Evolutionary conservation across 2,113 vertebrate species (phyloP).

Genomic region (Gambusia affinis): DNA sequence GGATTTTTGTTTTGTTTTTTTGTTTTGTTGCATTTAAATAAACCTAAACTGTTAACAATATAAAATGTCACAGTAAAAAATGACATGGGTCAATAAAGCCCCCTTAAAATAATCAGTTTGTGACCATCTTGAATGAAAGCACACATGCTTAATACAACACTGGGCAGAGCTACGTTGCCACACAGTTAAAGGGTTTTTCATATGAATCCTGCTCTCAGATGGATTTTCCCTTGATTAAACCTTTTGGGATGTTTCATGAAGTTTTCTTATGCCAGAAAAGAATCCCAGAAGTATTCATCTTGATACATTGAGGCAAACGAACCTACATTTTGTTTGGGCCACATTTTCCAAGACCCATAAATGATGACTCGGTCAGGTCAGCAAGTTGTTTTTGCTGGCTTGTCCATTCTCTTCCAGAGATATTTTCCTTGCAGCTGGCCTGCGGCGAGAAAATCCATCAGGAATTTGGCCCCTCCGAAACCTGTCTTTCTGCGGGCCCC

Average conservation of each 20-base stretch:
- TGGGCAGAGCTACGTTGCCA: not conserved
- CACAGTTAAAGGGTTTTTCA: not conserved
- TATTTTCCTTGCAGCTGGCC: constrained; percentile 78
- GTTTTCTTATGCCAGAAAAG: constrained; percentile 29
- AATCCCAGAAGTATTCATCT: constrained; percentile 45
- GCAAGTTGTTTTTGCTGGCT: constrained; percentile 77
- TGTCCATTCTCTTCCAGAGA: constrained; percentile 67
- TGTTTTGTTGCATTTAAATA: not conserved
- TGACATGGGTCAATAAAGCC: too few relatives aligned
- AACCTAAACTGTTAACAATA: not conserved
- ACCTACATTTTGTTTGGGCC: constrained; percentile 62
- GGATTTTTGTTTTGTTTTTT: too few relatives aligned
- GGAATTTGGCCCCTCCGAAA: constrained; percentile 75
- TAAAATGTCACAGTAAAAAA: too few relatives aligned
- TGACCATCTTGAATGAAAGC: too few relatives aligned
- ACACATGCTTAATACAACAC: too few relatives aligned
- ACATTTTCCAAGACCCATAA: constrained; percentile 67
- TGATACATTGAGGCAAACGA: constrained; percentile 55
- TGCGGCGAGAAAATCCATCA: constrained; percentile 76
- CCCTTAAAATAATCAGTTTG: too few relatives aligned
- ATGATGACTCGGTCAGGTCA: constrained; percentile 73
- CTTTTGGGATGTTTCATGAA: constrained; percentile 16
- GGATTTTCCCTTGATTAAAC: constrained; percentile 31
- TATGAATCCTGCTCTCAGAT: not conserved
- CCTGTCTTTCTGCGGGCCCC: constrained; percentile 70